phyloP scores from a whole-genome alignment of 1,140 invertebrate genomes.

The Holcopasites calliopsidis region DNA sequence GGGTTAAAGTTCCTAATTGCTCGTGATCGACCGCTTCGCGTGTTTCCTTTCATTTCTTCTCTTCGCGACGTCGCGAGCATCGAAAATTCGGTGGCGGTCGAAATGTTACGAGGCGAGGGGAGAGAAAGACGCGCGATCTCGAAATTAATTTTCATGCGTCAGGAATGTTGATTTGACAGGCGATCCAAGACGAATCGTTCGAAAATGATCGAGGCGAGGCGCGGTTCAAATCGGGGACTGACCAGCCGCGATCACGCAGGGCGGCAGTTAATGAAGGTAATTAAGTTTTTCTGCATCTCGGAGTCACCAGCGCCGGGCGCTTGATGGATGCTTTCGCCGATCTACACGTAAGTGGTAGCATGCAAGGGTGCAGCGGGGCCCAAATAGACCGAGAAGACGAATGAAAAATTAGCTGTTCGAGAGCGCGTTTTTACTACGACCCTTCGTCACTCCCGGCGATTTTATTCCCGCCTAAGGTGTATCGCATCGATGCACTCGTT shows the following conservation, averaged over 20 bases:
- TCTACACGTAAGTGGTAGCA: slow-evolving; percentile 72
- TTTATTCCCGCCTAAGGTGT: slow-evolving; percentile 69
- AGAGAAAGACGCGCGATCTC: neutral
- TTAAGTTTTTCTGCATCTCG: slow-evolving; percentile 78
- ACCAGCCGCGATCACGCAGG: slow-evolving; percentile 63
- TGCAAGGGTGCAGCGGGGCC: slow-evolving; percentile 43
- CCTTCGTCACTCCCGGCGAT: slow-evolving; percentile 67
- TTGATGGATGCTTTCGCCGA: slow-evolving; percentile 76
- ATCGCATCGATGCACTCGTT: slow-evolving; percentile 65
- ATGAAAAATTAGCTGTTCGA: slow-evolving; percentile 75
- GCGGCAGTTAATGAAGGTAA: slow-evolving; percentile 78
- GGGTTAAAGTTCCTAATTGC: slow-evolving; percentile 61
- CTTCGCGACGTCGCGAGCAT: neutral
- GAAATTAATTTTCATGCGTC: slow-evolving; percentile 24
- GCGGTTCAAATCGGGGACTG: slow-evolving; percentile 49
- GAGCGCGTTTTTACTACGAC: slow-evolving; percentile 64
- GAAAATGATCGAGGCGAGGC: slow-evolving; percentile 40
- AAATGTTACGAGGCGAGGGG: neutral
- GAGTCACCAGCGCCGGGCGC: slow-evolving; percentile 67
- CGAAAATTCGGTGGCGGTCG: neutral
- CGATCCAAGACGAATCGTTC: slow-evolving; percentile 47
- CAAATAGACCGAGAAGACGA: slow-evolving; percentile 70
- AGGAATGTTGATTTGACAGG: slow-evolving; percentile 56
- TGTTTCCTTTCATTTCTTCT: slow-evolving; percentile 26
- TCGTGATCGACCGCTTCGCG: slow-evolving; percentile 35